phyloP scores from a whole-genome alignment of 2,888 invertebrate genomes.

The Drosophila nr. perissopoda region DNA sequence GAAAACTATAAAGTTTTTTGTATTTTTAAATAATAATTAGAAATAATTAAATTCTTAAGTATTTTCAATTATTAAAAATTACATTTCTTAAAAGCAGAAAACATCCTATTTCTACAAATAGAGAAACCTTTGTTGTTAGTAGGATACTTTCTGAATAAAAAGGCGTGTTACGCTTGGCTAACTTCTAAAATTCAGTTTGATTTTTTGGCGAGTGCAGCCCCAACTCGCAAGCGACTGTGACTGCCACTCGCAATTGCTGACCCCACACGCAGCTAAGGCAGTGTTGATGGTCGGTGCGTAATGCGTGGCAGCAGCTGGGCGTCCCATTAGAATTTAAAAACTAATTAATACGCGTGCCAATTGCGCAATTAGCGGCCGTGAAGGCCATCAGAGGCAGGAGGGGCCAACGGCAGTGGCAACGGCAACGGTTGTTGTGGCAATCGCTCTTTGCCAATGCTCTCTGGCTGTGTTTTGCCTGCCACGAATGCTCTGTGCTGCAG shows the following conservation, averaged over 20 bases:
- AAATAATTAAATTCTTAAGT: background rate
- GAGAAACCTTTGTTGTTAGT: background rate
- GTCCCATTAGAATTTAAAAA: conserved; percentile 77
- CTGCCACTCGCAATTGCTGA: background rate
- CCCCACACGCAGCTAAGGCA: background rate
- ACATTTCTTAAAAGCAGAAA: background rate
- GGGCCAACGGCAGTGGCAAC: background rate
- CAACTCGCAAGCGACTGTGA: background rate
- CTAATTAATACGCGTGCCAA: conserved; percentile 79
- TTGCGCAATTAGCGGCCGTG: conserved; percentile 75
- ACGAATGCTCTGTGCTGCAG: conserved; percentile 13
- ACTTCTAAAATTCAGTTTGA: background rate
- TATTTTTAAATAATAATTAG: background rate
- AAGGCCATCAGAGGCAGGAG: conserved; percentile 11
- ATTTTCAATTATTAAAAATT: background rate
- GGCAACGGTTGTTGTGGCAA: conserved; percentile 20
- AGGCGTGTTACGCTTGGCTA: background rate
- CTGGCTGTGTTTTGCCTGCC: conserved; percentile 36
- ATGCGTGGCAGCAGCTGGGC: conserved; percentile 64
- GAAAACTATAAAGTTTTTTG: background rate
- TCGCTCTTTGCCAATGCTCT: conserved; percentile 17
- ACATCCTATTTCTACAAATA: background rate
- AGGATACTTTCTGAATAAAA: background rate
- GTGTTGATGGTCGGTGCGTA: conserved; percentile 3
- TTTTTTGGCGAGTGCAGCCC: background rate